A percentile compares a stretch with the other conserved stretches of the same genome.
These are phyloP conservation scores for Iselma pallidipennis DNA, from an alignment of 2,888 invertebrate genomes.

Conservation along the genomic window DNA sequence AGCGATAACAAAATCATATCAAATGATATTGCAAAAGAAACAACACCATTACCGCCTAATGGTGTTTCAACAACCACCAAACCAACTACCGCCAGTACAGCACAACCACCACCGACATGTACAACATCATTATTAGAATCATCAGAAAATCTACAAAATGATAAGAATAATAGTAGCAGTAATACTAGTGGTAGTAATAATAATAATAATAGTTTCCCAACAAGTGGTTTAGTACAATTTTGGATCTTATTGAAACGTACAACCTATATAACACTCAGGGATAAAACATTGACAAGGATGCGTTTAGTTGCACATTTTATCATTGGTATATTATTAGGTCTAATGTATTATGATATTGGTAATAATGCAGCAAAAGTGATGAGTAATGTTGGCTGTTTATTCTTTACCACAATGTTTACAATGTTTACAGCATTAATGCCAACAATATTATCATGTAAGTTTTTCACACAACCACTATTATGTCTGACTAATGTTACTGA, in stretches of 20 bases:
- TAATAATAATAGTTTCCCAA: constrained; percentile 75
- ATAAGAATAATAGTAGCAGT: constrained; percentile 58
- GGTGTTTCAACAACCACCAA: constrained; percentile 50
- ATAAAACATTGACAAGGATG: constrained; percentile 88
- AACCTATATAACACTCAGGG: constrained; percentile 79
- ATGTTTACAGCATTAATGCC: constrained; percentile 99
- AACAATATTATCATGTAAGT: constrained; percentile 95
- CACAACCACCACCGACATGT: constrained; percentile 53
- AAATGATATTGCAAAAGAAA: constrained; percentile 63
- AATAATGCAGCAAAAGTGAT: constrained; percentile 91
- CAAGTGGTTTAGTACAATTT: constrained; percentile 82
- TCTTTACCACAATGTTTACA: constrained; percentile 94
- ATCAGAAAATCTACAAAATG: constrained; percentile 53
- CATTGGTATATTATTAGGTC: constrained; percentile 89
- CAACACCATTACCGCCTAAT: constrained; percentile 48
- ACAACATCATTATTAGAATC: constrained; percentile 58
- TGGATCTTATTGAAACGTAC: constrained; percentile 85
- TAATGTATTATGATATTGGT: constrained; percentile 92
- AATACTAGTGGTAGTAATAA: neutral
- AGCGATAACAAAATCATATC: constrained; percentile 51
- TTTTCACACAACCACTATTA: neutral
- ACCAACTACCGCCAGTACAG: constrained; percentile 37
- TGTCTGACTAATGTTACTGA: neutral
- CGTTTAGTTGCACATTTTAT: constrained; percentile 84
- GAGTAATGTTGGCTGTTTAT: constrained; percentile 94